Base-by-base conservation (phyloP, 1,140 invertebrate genomes). In the Acyrthosiphon pisum region DNA sequence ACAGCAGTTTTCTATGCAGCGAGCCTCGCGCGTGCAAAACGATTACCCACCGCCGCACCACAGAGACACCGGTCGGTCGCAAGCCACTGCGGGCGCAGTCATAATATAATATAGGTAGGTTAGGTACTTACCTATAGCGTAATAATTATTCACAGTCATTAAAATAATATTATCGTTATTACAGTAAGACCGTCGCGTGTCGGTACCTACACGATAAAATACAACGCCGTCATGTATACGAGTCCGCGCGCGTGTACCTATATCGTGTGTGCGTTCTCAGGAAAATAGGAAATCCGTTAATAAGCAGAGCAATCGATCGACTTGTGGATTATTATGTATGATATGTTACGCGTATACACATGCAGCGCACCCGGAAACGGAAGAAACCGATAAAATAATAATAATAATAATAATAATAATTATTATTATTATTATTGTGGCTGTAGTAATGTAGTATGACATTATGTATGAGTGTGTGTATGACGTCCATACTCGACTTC, bases 101-200 rank as follows among this genome's bases (percentile, higher is more conserved):
- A 20, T 76, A 53, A 22, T n/a, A n/a, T n/a, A 68, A n/a, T n/a
- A n/a, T 76, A n/a, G n/a, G 14, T n/a, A n/a, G 14, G 0, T 68
- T 2, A 53, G 50, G 50, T 48, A 46, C 6, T 6, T 46, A 46
- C 26, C 14, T 18, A n/a, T 4, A 76, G 60, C 30, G 30, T 76
- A n/a, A 76, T 76, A 76, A 76, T 76, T 76, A 76, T 76, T 30
- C n/a, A n/a, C 60, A 76, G 60, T 76, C 60, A 76, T 76, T 76
- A 76, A 76, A 76, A 76, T 68, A 76, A 76, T 76, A 76, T 76
- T 76, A n/a, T 76, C 60, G n/a, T 20, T 76, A n/a, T n/a, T 76
- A n/a, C n/a, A 20, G 60, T 35, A 76, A 76, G 60, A 76, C 30
- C 30, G 60, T 76, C 60, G 30, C 60, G 60, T 76, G 60, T 76